Base-by-base conservation (phyloP, 2,113 vertebrate species). In the Illadopsis cleaveri region DNA sequence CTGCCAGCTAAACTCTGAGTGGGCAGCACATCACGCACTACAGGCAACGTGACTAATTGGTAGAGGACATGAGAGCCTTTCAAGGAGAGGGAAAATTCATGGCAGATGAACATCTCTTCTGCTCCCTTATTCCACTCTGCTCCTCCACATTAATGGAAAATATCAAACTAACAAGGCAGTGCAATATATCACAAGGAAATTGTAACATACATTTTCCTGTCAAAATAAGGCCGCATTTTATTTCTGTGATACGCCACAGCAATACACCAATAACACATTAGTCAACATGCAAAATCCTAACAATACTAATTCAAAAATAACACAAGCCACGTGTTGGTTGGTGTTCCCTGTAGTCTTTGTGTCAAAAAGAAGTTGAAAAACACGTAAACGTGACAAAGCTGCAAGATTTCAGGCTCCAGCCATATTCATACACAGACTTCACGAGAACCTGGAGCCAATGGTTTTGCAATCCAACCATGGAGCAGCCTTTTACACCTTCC, bases 351-450 rank as follows among this genome's bases (percentile, higher is more conserved):
- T 37, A 71, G 56, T 10, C 69, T 70, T 87, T 83, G 45, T 28
- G 66, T 61, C 66, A 84, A 93, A 84, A 75, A 75, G 51, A 84
- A 75, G 51, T 54, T 71, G 53, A 61, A 87, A 88, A 90, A 58
- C 8, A 10, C 6, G 33, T 48, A 66, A 47, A 73, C 22, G 15
- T 56, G 79, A 85, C 70, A 90, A 58, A 93, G 12, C 65, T 87
- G 10, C 38, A 72, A 88, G 57, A 72, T 18, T 37, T 37, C 71
- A 69, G 66, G 37, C 54, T 92, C 68, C 82, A 92, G 83, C 16
- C 40, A 25, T 27, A 68, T 38, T 90, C 35, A 47, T 14, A 54
- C 40, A 86, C 22, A 68, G 25, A 40, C 25, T 58, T 42, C n/a
- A 69, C 0, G 1, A 72, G 21, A 72, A 83, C 1, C 0, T 11